phyloP scores from a whole-genome alignment of 2,113 vertebrate genomes.

The Brachirus orientalis region DNA sequence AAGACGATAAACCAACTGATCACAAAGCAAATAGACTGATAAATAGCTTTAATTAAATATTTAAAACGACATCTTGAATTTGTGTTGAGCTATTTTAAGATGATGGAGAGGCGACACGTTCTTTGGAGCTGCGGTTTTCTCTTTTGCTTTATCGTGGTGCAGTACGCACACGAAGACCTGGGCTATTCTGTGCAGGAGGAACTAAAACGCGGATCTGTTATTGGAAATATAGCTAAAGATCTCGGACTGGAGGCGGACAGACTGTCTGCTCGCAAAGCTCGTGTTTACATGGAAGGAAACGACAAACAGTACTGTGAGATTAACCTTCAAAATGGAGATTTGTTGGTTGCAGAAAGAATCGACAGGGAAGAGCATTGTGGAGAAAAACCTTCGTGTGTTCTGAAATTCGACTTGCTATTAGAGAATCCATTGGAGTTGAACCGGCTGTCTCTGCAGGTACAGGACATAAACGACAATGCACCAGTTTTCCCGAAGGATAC shows the following conservation, averaged over 20 bases:
- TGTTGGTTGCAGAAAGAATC: slow-evolving; percentile 78
- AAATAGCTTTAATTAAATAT: not conserved
- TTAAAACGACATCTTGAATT: not conserved
- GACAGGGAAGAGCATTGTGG: slow-evolving; percentile 84
- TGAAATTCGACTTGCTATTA: slow-evolving; percentile 79
- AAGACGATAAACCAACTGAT: not conserved
- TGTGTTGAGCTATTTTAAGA: too few species aligned
- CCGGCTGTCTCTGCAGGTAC: slow-evolving; percentile 71
- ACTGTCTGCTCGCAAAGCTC: slow-evolving; percentile 74
- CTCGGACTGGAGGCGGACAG: slow-evolving; percentile 71
- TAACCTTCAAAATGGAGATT: slow-evolving; percentile 74
- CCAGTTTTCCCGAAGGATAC: slow-evolving; percentile 72
- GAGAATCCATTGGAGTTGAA: slow-evolving; percentile 75
- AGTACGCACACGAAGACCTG: slow-evolving; percentile 54
- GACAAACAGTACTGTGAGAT: slow-evolving; percentile 61
- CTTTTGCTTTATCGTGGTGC: slow-evolving; percentile 25
- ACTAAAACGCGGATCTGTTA: slow-evolving; percentile 79
- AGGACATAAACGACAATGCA: slow-evolving; percentile 85
- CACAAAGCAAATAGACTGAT: rapidly evolving
- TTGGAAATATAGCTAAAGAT: slow-evolving; percentile 84
- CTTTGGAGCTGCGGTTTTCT: slow-evolving; percentile 6
- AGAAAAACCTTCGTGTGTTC: slow-evolving; percentile 63
- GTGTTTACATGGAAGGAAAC: slow-evolving; percentile 61
- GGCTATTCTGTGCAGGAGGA: slow-evolving; percentile 83
- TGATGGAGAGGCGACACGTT: too few species aligned